phyloP scores from a whole-genome alignment of 2,113 vertebrate genomes.

The Girardinichthys multiradiatus region DNA sequence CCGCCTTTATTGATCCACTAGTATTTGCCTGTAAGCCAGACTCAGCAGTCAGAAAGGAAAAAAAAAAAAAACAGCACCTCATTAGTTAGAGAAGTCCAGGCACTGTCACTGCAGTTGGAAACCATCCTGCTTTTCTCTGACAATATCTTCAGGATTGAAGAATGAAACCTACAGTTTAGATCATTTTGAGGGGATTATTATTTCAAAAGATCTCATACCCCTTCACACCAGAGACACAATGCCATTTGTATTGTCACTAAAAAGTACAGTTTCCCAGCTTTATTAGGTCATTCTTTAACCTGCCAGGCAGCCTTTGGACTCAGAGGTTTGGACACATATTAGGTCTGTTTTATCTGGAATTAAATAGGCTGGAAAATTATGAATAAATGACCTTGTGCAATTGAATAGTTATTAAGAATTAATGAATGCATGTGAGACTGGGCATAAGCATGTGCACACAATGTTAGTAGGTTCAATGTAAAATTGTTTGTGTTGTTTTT shows the following conservation, averaged over 20 bases:
- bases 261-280: slow-evolving; percentile 48
- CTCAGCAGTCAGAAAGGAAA: slow-evolving; percentile 9
- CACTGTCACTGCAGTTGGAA: slow-evolving; percentile 51
- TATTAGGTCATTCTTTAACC: slow-evolving; percentile 49
- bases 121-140: slow-evolving; percentile 29
- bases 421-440: slow-evolving; percentile 18
- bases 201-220: slow-evolving; percentile 40
- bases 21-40: slow-evolving; percentile 43
- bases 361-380: not conserved
- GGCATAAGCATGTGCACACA: not conserved
- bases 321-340: slow-evolving; percentile 49
- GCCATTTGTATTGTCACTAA: slow-evolving; percentile 48
- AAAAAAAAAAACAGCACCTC: slow-evolving; percentile 26
- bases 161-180: slow-evolving; percentile 44
- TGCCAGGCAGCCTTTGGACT: slow-evolving; percentile 48
- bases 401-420: slow-evolving; percentile 24
- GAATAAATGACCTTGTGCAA: slow-evolving; percentile 24
- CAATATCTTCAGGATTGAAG: slow-evolving; percentile 19
- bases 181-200: slow-evolving; percentile 51
- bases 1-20: slow-evolving; percentile 59
- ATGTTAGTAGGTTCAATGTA: not conserved
- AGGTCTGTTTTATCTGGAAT: slow-evolving; percentile 26
- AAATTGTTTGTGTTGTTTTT: not conserved
- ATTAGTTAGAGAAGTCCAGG: slow-evolving; percentile 44
- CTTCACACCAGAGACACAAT: slow-evolving; percentile 32